Evolutionary conservation across 2,113 vertebrate species (phyloP).

Genomic region (Chaenocephalus aceratus): DNA sequence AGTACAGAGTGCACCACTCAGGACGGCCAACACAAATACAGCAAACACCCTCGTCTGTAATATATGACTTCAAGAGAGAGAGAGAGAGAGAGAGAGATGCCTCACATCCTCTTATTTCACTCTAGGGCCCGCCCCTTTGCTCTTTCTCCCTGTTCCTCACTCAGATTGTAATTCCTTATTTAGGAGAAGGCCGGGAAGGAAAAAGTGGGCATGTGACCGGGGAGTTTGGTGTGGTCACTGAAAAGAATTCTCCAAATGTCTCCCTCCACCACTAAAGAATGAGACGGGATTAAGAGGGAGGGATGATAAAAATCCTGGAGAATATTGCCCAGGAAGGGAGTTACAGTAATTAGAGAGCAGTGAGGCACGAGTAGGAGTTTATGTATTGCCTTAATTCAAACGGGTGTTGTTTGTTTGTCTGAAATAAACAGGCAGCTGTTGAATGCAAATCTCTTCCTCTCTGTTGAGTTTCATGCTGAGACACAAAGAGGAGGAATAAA

Average conservation of each 20-base stretch:
- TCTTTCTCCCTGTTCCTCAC: constrained; percentile 55
- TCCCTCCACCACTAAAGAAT: constrained; percentile 59
- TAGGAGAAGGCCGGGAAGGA: constrained; percentile 74
- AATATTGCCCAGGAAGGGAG: constrained; percentile 42
- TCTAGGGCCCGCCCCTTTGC: constrained; percentile 59
- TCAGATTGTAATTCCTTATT: constrained; percentile 78
- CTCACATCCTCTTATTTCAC: constrained; percentile 68
- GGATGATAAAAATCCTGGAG: constrained; percentile 42
- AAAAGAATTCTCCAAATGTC: constrained; percentile 81
- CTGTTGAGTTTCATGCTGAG: constrained; percentile 7
- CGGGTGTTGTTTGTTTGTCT: constrained; percentile 26
- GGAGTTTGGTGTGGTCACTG: constrained; percentile 74
- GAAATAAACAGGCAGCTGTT: constrained; percentile 53
- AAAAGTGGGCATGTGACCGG: constrained; percentile 66
- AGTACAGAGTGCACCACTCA: constrained; percentile 38
- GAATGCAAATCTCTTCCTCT: constrained; percentile 32
- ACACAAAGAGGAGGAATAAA: constrained; percentile 6
- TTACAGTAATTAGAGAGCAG: constrained; percentile 49
- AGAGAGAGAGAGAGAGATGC: constrained; percentile 41
- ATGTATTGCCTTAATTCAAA: constrained; percentile 43
- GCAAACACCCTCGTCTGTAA: constrained; percentile 57
- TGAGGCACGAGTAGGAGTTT: constrained; percentile 13
- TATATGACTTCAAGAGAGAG: constrained; percentile 63
- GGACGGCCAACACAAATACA: constrained; percentile 34
- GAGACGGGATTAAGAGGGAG: constrained; percentile 33